phyloP scores from a whole-genome alignment of 64 coral and sea anemone genomes.

The Montipora foliosa region DNA sequence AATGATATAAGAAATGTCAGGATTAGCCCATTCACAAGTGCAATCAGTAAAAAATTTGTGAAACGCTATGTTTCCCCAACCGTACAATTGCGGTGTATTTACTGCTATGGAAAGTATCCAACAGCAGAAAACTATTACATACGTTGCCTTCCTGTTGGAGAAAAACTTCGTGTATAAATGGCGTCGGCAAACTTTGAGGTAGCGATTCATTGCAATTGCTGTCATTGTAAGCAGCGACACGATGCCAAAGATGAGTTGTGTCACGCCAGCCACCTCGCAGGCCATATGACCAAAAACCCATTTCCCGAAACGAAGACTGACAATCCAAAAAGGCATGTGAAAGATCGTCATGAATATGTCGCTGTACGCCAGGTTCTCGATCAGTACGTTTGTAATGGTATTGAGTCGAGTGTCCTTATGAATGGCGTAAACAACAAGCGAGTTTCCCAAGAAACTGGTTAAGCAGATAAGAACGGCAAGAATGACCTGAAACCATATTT shows the following conservation, averaged over 20 bases:
- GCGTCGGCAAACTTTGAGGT: conserved; percentile 52
- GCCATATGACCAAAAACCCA: conserved; percentile 53
- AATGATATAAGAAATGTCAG: conserved; percentile 41
- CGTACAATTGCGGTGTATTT: conserved; percentile 61
- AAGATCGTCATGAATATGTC: conserved; percentile 56
- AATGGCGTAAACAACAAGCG: conserved; percentile 52
- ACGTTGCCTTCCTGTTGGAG: conserved; percentile 5
- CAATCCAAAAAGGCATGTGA: conserved; percentile 70
- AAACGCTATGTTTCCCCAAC: conserved; percentile 40
- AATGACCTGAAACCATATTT: conserved; percentile 40
- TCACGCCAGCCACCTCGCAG: conserved; percentile 29
- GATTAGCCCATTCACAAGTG: conserved; percentile 33
- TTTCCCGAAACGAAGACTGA: conserved; percentile 39
- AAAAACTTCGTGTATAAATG: conserved; percentile 43
- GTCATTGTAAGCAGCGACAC: conserved; percentile 65
- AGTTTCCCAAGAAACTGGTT: conserved; percentile 37
- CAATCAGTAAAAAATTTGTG: conserved; percentile 30
- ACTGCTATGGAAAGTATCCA: conserved; percentile 31
- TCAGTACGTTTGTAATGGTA: conserved; percentile 57
- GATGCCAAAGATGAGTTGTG: conserved; percentile 56
- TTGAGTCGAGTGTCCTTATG: conserved; percentile 38
- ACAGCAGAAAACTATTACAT: neutral
- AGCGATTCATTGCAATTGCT: conserved; percentile 61
- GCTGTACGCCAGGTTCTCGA: conserved; percentile 61
- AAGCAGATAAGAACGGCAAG: conserved; percentile 1